These are phyloP conservation scores for Coleophora deauratella DNA, from an alignment of 2,888 invertebrate genomes.

Conservation along the genomic window DNA sequence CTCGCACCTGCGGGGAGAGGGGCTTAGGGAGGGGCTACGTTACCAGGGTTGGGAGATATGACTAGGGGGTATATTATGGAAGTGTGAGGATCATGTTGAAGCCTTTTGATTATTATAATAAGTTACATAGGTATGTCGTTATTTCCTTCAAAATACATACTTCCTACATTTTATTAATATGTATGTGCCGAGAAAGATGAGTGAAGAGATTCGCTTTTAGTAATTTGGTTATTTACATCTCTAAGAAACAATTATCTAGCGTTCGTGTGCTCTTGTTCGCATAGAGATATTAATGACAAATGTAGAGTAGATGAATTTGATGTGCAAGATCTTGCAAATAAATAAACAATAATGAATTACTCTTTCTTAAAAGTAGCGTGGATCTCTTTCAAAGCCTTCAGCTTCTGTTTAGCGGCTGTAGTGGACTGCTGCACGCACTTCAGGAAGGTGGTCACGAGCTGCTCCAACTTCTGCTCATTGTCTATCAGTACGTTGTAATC, in stretches of 20 bases:
- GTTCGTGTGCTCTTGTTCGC: too few species aligned
- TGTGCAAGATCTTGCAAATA: too few species aligned
- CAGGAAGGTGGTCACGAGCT: constrained; percentile 3
- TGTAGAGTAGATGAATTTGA: too few species aligned
- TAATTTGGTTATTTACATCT: too few species aligned
- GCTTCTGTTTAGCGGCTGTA: constrained; percentile 3
- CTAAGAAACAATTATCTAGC: too few species aligned
- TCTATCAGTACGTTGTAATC: constrained; percentile 3
- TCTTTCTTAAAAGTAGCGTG: constrained; percentile 4
- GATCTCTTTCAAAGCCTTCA: constrained; percentile 3
- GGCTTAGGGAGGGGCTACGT: too few species aligned
- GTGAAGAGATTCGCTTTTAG: too few species aligned
- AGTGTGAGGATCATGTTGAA: neutral
- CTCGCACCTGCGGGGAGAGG: constrained; percentile 1
- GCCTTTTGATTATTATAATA: neutral
- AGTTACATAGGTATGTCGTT: too few species aligned
- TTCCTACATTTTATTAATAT: too few species aligned
- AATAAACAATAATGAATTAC: constrained; percentile 1
- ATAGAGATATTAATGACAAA: too few species aligned
- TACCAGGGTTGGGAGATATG: neutral
- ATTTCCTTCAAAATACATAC: too few species aligned
- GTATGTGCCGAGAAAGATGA: too few species aligned
- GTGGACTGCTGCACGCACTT: constrained; percentile 8
- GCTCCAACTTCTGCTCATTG: constrained; percentile 8
- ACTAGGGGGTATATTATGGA: neutral